Evolutionary conservation across 2,797 vertebrate species (phyloP), one percentile per base, ranked within the genome.

Genomic region (Pyrrhura leucotis): DNA sequence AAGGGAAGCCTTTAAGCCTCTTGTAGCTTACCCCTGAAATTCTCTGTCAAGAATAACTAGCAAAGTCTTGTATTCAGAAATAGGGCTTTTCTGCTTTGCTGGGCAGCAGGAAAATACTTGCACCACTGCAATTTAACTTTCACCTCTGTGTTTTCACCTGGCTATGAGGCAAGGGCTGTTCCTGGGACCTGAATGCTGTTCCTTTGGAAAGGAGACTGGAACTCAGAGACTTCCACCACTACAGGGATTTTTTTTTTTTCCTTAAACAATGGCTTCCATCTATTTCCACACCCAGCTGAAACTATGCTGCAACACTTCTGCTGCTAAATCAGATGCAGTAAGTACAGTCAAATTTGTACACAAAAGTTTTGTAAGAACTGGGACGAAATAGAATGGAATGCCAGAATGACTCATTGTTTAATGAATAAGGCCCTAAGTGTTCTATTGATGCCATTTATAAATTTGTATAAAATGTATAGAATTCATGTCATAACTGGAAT

Each of bases 401-500:
- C 90, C 93, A 97, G 95, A 97, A 96, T 97, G 95, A 97, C 20
- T 97, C 97, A 96, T 93, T 97, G 97, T 97, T 95, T 71, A 28
- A 85, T 95, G 95, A 97, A 97, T 96, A 97, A 96, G 95, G 93
- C 93, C 92, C 81, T 94, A 26, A 95, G 97, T 97, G 96, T 98
- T 98, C 94, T 86, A 73, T 68, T 92, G 91, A 72, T 96, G 95
- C 93, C 96, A 83, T 86, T 96, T 93, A 92, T 79, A 92, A 95
- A 90, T 96, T 89, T 74, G 87, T 94, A 89, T 88, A 48, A 96
- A 94, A 97, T 88, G 91, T 93, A 85, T 83, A 97, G 95, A 94
- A 97, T 98, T 98, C 95, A 83, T 95, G 95, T 88, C 97, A 97
- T 96, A 91, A 86, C 95, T 97, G 94, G 84, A 95, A 97, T 97